Percentiles rank a stretch among this genome's conserved stretches.
Conservation (phyloP, 2,888 invertebrate species). For the Drosophila atripex region DNA sequence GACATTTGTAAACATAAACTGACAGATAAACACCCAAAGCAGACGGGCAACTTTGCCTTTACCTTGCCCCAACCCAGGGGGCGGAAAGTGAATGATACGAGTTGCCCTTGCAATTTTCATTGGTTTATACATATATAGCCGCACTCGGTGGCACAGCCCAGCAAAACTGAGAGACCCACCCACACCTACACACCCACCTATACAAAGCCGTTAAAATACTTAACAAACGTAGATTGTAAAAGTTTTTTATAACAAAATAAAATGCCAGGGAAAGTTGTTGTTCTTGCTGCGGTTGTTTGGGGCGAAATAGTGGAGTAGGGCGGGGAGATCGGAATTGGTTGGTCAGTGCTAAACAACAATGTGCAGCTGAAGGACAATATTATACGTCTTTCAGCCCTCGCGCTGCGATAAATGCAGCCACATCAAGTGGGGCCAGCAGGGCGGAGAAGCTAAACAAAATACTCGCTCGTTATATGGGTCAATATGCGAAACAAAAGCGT, state of each 20-base stretch:
- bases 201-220: constrained; percentile 78
- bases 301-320: constrained; percentile 16
- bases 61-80: constrained; percentile 12
- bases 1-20: constrained; percentile 79
- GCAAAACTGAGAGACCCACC: neutral
- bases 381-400: constrained; percentile 17
- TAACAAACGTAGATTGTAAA: constrained; percentile 81
- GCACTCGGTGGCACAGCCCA: constrained; percentile 16
- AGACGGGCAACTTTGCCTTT: constrained; percentile 57
- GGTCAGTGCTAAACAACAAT: constrained; percentile 42
- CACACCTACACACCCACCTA: constrained; percentile 29
- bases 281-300: constrained; percentile 48
- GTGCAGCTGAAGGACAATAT: constrained; percentile 64
- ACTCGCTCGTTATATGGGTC: constrained; percentile 64
- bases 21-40: constrained; percentile 76
- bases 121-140: constrained; percentile 62
- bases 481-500: constrained; percentile 68
- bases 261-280: constrained; percentile 53
- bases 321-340: constrained; percentile 18
- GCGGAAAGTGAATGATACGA: constrained; percentile 16
- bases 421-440: constrained; percentile 35
- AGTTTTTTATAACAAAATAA: constrained; percentile 73
- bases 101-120: constrained; percentile 76
- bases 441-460: constrained; percentile 28
- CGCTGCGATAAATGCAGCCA: constrained; percentile 43